Percentiles rank a stretch among this genome's conserved stretches.
Conservation (phyloP, 1,140 invertebrate species). For the Sycophila sp. region DNA sequence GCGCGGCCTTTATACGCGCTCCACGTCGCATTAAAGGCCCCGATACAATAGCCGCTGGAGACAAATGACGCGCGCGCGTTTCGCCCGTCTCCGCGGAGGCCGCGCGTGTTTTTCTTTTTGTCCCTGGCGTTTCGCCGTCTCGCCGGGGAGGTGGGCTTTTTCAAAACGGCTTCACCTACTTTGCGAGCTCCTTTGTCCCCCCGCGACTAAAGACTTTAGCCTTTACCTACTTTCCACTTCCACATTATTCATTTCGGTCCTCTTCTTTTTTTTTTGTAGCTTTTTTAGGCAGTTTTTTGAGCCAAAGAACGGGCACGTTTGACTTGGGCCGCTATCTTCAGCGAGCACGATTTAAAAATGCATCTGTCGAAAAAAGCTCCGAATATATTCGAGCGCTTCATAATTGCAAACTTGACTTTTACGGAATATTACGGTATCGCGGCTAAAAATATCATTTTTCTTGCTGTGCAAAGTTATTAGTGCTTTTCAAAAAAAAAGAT, state of each 20-base stretch:
- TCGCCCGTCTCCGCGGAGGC: too few species aligned
- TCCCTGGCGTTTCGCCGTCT: background rate
- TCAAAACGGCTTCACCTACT: slow-evolving; percentile 21
- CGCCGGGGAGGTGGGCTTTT: background rate
- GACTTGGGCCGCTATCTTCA: too few species aligned
- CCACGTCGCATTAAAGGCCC: too few species aligned
- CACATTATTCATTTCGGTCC: background rate
- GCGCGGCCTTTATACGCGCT: background rate
- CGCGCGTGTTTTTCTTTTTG: background rate
- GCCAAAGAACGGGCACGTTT: too few species aligned
- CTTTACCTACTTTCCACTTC: slow-evolving; percentile 28
- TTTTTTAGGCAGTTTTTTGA: background rate
- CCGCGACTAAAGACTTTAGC: slow-evolving; percentile 23
- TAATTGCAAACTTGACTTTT: too few species aligned
- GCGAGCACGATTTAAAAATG: too few species aligned
- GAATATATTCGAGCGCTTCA: too few species aligned
- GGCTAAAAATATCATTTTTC: too few species aligned
- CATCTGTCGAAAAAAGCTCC: too few species aligned
- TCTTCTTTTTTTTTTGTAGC: background rate
- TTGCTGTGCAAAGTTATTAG: too few species aligned
- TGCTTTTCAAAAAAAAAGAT: too few species aligned
- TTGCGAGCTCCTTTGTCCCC: background rate
- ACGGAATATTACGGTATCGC: too few species aligned
- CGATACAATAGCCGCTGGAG: background rate
- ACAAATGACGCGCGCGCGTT: background rate